Percentiles rank a stretch among this genome's conserved stretches.
Evolutionary conservation across 2,797 vertebrate species (phyloP).

Genomic region (Prunella strophiata): DNA sequence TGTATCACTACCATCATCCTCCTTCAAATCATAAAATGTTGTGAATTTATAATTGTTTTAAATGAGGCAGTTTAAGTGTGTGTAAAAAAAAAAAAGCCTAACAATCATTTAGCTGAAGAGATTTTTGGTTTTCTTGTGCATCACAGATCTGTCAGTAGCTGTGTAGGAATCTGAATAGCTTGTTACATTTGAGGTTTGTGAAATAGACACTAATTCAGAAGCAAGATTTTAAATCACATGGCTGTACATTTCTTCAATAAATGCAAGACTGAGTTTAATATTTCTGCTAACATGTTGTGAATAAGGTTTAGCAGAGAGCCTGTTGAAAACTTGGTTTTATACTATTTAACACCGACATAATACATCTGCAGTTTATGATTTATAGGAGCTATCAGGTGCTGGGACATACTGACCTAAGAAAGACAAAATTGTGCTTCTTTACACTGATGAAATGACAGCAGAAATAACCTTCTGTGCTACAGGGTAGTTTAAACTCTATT

Average conservation of each 20-base stretch:
- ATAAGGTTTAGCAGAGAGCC: not conserved
- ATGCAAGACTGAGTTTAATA: not conserved
- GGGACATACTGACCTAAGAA: not conserved
- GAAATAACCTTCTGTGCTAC: conserved; percentile 37
- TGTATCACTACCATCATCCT: not conserved
- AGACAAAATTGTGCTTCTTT: not conserved
- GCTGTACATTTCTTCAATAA: not conserved
- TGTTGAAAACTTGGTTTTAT: not conserved
- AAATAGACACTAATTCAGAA: not conserved
- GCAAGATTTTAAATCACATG: not conserved
- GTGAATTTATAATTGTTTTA: conserved; percentile 19
- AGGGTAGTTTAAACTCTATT: conserved; percentile 16
- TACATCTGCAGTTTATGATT: not conserved
- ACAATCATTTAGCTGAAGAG: not conserved
- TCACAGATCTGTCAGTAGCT: not conserved
- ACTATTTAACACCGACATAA: not conserved
- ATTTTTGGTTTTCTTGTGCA: not conserved
- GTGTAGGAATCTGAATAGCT: not conserved
- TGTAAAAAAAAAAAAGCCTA: not conserved
- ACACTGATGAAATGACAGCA: not conserved
- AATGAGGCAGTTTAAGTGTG: not conserved
- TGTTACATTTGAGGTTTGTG: not conserved
- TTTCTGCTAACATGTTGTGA: not conserved
- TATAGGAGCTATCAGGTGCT: not conserved
- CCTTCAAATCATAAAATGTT: conserved; percentile 32